Base-by-base conservation (phyloP, 1,140 invertebrate genomes). In the Lasioglossum albipes region DNA sequence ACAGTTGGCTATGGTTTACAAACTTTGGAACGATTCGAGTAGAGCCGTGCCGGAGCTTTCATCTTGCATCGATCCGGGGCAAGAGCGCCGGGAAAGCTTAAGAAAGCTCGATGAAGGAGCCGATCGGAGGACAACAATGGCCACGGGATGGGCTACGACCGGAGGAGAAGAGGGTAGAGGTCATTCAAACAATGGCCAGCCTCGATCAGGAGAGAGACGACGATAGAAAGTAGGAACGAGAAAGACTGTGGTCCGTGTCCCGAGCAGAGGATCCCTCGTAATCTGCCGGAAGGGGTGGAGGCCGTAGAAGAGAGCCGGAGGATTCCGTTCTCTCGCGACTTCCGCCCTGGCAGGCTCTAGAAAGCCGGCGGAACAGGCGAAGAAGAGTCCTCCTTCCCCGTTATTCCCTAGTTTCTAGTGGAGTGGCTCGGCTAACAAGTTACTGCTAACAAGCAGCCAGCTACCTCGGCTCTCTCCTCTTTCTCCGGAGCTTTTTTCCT, bases 351-450 rank as follows among this genome's bases (percentile, higher is more conserved):
- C 45, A 27, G 67, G n/a, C 31, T 75, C 16, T 36, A 59, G 27
- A 74, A 75, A 45, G 66, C 59, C n/a, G 49, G 41, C 13, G 42
- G 61, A 59, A 78, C 62, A 82, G 69, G 62, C 76, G 81, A 82
- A 84, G 82, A 81, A 74, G 67, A 61, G 61, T 82, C 49, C 80
- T 68, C 78, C 69, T 73, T 66, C 64, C 79, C 42, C 80, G 57
- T 67, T 71, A 62, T 75, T 67, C 65, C 52, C 74, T 81, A 84
- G 77, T 86, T 84, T 75, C 72, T 75, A 79, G 73, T 77, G 61
- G 73, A 87, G 82, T 84, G 65, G 78, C 79, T 79, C 75, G 68
- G 49, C 73, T 87, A 87, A 87, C 75, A 84, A 87, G 82, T 87
- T 84, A 75, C 69, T 70, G 59, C 79, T 87, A 87, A 87, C 82